Base-by-base conservation (phyloP, 2,888 invertebrate species). In the Hydropsyche betteni region DNA sequence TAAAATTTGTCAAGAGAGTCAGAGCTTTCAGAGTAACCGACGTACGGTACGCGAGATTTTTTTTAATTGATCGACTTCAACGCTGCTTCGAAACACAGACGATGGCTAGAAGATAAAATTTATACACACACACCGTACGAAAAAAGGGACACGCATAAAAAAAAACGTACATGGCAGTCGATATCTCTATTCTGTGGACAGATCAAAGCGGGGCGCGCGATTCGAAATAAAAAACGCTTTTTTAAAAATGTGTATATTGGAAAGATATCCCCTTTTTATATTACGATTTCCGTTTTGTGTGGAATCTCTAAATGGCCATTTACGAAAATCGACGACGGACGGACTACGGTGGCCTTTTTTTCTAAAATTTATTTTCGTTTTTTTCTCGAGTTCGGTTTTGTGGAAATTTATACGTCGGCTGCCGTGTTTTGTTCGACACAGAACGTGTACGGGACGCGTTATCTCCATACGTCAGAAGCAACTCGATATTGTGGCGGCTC, bases 241-340 rank as follows among this genome's bases (percentile, higher is more conserved):
- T 44, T 44, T 44, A 6, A 44, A 44, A 44, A 8, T 10, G 44
- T 44, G 44, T 10, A 44, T 44, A 8, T 6, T 6, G n/a, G 34
- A 24, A 52, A 53, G 52, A 70, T 70, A 53, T 70, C 53, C 33
- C 14, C 64, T 64, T 64, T 64, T 64, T 53, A 24, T 53, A 34
- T 70, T 70, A 53, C 70, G 51, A 70, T 70, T 70, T 70, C 70
- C 70, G 70, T 70, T 70, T 70, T 70, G 14, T 70, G 70, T 70
- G 51, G 53, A 70, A 53, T 34, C 51, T 53, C 51, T 70, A 44
- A 53, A 70, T 70, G 70, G 52, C 64, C 70, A 53, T 70, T 70
- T 53, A 70, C 70, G 52, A 34, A 64, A 64, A 64, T 64, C 64
- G 64, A 64, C 64, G 44, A 44, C 44, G 44, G 44, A 44, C 44